Evolutionary conservation across 2,888 invertebrate species (phyloP).

Genomic region (Hybos culiciformis): DNA sequence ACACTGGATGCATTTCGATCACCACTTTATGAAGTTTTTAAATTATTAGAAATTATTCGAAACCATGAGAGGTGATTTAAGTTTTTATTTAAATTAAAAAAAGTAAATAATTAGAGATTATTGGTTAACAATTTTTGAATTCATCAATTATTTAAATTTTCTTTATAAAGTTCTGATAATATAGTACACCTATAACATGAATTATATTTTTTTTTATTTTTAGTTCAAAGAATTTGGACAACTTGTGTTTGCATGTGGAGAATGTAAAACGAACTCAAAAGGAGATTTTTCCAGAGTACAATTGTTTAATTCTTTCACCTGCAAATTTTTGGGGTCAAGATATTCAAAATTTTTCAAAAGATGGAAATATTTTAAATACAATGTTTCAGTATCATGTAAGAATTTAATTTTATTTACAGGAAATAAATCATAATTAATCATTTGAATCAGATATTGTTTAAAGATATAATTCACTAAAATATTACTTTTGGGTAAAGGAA

Average conservation of each 20-base stretch:
- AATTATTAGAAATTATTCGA: constrained; percentile 69
- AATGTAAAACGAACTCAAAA: constrained; percentile 51
- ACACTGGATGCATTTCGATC: constrained; percentile 85
- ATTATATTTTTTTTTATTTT: constrained; percentile 19
- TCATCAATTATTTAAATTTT: not conserved
- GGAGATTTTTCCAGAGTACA: constrained; percentile 75
- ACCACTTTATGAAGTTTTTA: constrained; percentile 79
- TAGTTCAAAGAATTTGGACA: constrained; percentile 58
- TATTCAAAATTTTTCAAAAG: constrained; percentile 60
- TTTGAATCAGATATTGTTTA: no score
- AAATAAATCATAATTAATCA: not conserved
- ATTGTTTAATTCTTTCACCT: constrained; percentile 81
- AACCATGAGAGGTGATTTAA: constrained; percentile 43
- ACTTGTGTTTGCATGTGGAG: constrained; percentile 76
- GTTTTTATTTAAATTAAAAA: not conserved
- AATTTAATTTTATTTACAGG: constrained; percentile 6
- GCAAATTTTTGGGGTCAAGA: constrained; percentile 89
- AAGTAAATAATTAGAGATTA: not conserved
- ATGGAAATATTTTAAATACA: constrained; percentile 65
- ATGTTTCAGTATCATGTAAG: constrained; percentile 72
- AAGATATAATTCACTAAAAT: no score
- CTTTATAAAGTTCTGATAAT: not conserved
- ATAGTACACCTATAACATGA: not conserved
- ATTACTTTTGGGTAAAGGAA: no score
- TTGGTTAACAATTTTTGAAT: not conserved